Percentiles rank a stretch among this genome's conserved stretches.
Evolutionary conservation across 2,888 invertebrate genomes (phyloP).

Genomic region (Stenichneumon culpator): DNA sequence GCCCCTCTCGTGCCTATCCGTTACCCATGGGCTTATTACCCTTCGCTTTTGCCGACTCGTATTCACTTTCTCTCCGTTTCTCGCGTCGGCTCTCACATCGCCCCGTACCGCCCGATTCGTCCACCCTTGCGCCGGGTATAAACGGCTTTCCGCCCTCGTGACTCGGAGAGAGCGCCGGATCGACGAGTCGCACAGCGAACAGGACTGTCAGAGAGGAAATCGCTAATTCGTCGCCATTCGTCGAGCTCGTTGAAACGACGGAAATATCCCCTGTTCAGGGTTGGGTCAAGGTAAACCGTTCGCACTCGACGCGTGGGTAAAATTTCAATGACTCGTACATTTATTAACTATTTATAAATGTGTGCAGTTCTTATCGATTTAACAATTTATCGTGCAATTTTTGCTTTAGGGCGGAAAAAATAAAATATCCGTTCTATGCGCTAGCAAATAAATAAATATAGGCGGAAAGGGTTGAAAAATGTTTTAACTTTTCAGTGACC

Average conservation of each 20-base stretch:
- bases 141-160: constrained; percentile 72
- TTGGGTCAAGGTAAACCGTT: neutral
- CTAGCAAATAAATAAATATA: no score
- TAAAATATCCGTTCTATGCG: no score
- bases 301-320: neutral
- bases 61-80: constrained; percentile 4
- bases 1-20: constrained; percentile 27
- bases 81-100: constrained; percentile 8
- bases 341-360: neutral
- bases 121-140: constrained; percentile 35
- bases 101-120: neutral
- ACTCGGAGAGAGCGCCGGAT: constrained; percentile 69
- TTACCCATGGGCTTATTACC: constrained; percentile 39
- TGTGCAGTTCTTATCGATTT: no score
- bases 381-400: no score
- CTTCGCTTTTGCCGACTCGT: constrained; percentile 20
- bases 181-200: constrained; percentile 45
- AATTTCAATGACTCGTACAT: neutral
- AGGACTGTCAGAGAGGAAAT: constrained; percentile 71
- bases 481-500: no score
- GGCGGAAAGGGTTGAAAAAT: no score
- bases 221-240: constrained; percentile 64
- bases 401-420: neutral
- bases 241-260: neutral
- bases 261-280: neutral